Conservation (phyloP, 2,888 invertebrate genomes). For the Meloe dianella region DNA sequence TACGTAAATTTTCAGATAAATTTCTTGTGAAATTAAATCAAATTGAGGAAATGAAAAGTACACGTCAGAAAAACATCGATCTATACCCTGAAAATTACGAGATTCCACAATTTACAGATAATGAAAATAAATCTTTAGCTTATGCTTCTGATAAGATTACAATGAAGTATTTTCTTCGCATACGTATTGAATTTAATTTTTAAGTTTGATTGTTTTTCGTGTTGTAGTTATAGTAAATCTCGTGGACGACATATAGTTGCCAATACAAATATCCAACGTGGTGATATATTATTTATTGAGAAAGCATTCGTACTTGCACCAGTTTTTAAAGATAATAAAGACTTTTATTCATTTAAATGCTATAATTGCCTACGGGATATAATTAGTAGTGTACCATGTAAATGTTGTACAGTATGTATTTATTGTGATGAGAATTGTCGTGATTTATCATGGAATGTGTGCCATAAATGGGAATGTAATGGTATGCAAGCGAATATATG, state of each 20-base stretch:
- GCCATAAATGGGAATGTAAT: constrained; percentile 77
- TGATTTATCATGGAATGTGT: constrained; percentile 61
- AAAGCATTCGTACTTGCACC: constrained; percentile 80
- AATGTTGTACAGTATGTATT: constrained; percentile 67
- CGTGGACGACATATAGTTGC: constrained; percentile 73
- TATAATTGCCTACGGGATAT: constrained; percentile 73
- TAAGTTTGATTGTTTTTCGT: neutral
- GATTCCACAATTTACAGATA: constrained; percentile 60
- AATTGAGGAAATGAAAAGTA: constrained; percentile 45
- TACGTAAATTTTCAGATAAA: constrained; percentile 44
- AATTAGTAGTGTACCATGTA: constrained; percentile 71
- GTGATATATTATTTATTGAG: constrained; percentile 80
- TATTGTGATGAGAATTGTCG: constrained; percentile 75
- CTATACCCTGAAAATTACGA: constrained; percentile 42
- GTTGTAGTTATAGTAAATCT: constrained; percentile 63
- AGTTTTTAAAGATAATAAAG: constrained; percentile 63
- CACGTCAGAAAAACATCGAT: constrained; percentile 34
- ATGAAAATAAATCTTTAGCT: constrained; percentile 62
- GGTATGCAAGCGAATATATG: constrained; percentile 69
- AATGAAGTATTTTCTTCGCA: constrained; percentile 55
- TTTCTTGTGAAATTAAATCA: constrained; percentile 46
- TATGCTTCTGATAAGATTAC: constrained; percentile 65
- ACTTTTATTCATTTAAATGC: constrained; percentile 65
- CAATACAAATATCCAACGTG: constrained; percentile 64
- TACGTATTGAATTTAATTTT: neutral